Evolutionary conservation across 1,140 invertebrate genomes (phyloP), one percentile per base, ranked within the genome.

Genomic region (Drosophila pachea): DNA sequence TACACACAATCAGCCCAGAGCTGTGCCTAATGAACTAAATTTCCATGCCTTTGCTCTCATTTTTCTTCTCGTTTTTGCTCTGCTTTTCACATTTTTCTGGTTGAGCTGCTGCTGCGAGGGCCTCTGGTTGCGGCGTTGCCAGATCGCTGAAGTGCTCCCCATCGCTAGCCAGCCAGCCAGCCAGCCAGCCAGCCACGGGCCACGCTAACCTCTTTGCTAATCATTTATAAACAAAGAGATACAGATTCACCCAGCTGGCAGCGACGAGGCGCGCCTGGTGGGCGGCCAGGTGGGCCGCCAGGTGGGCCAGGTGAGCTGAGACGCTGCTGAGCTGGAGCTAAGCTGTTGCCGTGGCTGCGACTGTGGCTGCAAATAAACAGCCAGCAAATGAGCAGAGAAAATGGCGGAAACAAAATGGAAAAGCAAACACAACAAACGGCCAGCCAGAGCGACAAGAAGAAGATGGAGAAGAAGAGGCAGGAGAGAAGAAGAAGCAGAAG

Each of bases 161-260:
- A 59, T 72, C 52, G 75, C 78, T 79, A 67, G 68, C 75, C 78
- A 69, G 73, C 69, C 67, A n/a, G 75, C 78, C 81, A 67, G 68
- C 75, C 78, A 69, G 73, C 69, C 67, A 22, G 22, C 42, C 35
- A 16, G 31, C 53, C 49, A 29, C 11, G 12, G 38, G 49, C 38
- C 79, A 84, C 81, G 86, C 86, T 86, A 84, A 84, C 81, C 79
- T 84, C 79, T 86, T 86, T 84, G 73, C 86, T 86, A 84, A 84
- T 84, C 81, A 84, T 84, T 84, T 86, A 81, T 78, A 86, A 84
- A 84, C 79, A 84, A 86, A 83, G 3, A 22, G 22, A 22, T 22
- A 22, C 22, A 22, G 22, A 22, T 22, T 22, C 22, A 22, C 1
- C 22, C 55, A 55, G 45, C n/a, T n/a, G n/a, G n/a, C n/a, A n/a